Evolutionary conservation across 2,888 invertebrate genomes (phyloP).

Genomic region (Periphyllus acericola): DNA sequence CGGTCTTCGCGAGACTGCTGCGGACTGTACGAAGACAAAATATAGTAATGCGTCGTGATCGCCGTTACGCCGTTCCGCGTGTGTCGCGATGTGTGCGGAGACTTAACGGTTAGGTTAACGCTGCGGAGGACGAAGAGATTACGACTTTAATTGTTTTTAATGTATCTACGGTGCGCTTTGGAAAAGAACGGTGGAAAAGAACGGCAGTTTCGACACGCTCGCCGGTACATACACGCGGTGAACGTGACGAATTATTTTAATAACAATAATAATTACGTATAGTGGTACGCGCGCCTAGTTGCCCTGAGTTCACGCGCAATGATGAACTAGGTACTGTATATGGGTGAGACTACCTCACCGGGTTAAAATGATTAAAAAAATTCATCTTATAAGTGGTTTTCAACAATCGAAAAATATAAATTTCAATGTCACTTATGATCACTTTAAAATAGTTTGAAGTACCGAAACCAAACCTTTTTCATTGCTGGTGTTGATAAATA

Average conservation of each 20-base stretch:
- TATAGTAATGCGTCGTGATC: too few species aligned
- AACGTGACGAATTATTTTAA: background rate
- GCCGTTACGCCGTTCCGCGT: background rate
- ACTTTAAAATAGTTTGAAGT: too few species aligned
- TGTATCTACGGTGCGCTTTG: too few species aligned
- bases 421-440: too few species aligned
- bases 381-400: too few species aligned
- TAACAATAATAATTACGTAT: background rate
- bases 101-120: background rate
- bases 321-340: background rate
- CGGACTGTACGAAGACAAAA: background rate
- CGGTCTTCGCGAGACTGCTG: too few species aligned
- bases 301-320: background rate
- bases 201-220: too few species aligned
- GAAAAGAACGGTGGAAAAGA: too few species aligned
- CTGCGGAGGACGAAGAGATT: background rate
- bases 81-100: background rate
- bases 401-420: too few species aligned
- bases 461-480: too few species aligned
- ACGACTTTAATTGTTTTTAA: background rate
- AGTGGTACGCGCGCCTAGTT: background rate
- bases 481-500: too few species aligned
- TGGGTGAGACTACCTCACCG: background rate
- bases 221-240: background rate
- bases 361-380: too few species aligned